Base-by-base conservation (phyloP, 2,113 vertebrate genomes). In the Mesoclemmys tuberculata region DNA sequence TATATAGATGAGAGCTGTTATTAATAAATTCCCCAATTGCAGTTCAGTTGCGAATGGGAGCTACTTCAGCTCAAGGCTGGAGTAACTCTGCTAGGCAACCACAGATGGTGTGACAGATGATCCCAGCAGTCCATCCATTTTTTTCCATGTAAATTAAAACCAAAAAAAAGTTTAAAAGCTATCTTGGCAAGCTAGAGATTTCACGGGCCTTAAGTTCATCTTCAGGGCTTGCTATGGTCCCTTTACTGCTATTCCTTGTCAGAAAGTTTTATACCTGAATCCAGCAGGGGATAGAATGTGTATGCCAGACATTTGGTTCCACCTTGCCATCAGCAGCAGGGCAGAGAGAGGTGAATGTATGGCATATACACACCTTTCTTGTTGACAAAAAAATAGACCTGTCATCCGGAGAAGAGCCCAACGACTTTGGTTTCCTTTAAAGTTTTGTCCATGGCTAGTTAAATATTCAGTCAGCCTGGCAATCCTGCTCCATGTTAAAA, bases 51-150 rank as follows among this genome's bases (percentile, higher is more conserved):
- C 92, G 96, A 95, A 93, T 92, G 94, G 95, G 93, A 96, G 92
- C 82, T 95, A 80, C 94, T 97, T 81, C 92, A 95, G 96, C 95
- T 97, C 97, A 95, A 95, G 95, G 95, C 94, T 96, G 87, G 96
- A 96, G 96, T 95, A 97, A 96, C 96, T 96, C 93, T 97, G 91
- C 93, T 94, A 93, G 92, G 97, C 93, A 97, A 96, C 96, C 92
- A 96, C 97, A 98, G 97, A 97, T 98, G 97, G 97, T 97, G 96
- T 97, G 97, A 96, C 97, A 97, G 97, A 97, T 97, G 97, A 98
- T 95, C 97, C 97, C 97, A 96, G 96, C 97, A 97, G 71, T 96
- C 96, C 95, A 94, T 95, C 92, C 91, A 95, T 93, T 89, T 95
- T 97, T 95, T 96, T 96, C 91, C 85, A 88, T 95, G 97, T 98